These are phyloP conservation scores for Luidia sarsii DNA, from an alignment of 53 echinoderm and acorn worm species.

Conservation along the genomic window DNA sequence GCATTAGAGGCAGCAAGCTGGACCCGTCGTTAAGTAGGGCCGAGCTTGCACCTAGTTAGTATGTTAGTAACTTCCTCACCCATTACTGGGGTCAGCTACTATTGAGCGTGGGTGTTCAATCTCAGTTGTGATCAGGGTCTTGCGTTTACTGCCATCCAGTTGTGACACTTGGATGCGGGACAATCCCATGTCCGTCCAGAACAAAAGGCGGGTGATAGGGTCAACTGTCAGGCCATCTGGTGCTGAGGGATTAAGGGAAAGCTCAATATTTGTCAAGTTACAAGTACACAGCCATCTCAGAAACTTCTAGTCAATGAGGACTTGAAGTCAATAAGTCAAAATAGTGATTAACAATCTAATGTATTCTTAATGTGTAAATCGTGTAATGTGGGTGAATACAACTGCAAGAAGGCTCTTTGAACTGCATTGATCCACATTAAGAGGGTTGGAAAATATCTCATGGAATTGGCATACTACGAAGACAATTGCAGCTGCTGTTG, in stretches of 20 bases:
- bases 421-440: too few relatives aligned
- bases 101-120: conserved; percentile 83
- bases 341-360: too few relatives aligned
- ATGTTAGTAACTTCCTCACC: too few relatives aligned
- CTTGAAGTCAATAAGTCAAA: neutral
- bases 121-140: conserved; percentile 63
- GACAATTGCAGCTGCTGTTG: too few relatives aligned
- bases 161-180: conserved; percentile 72
- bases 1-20: too few relatives aligned
- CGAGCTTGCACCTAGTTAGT: too few relatives aligned
- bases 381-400: too few relatives aligned
- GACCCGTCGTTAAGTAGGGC: too few relatives aligned
- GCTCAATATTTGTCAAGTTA: neutral
- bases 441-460: too few relatives aligned
- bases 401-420: too few relatives aligned
- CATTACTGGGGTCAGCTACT: conserved; percentile 80
- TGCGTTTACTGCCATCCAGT: conserved; percentile 79
- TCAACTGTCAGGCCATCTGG: conserved; percentile 88
- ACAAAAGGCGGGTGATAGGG: conserved; percentile 69
- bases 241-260: conserved; percentile 28
- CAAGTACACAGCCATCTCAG: neutral
- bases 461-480: too few relatives aligned
- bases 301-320: neutral
- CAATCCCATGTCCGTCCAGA: conserved; percentile 79
- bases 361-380: too few relatives aligned